Conservation (phyloP, 2,113 vertebrate species). For the Pluvianellus socialis region DNA sequence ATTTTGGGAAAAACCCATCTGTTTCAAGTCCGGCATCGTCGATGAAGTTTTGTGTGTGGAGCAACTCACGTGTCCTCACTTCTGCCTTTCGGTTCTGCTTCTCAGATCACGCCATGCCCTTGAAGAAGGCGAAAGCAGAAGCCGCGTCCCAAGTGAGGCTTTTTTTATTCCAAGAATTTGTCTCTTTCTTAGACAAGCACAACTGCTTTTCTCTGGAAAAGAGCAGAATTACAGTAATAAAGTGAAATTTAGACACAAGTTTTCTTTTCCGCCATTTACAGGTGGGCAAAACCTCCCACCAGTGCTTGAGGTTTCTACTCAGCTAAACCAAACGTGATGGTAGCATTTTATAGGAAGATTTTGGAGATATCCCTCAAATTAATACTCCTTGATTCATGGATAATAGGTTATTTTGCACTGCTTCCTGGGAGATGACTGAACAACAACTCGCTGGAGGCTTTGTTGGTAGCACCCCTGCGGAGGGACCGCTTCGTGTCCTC, state of each 20-base stretch:
- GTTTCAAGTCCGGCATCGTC: not conserved
- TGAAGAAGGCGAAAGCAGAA: not conserved
- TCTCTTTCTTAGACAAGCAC: not conserved
- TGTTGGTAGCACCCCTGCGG: not conserved
- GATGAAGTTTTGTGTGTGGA: not conserved
- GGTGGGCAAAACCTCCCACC: not conserved
- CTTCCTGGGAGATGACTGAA: not conserved
- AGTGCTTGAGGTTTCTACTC: not conserved
- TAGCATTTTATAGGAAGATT: not conserved
- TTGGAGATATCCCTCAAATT: not conserved
- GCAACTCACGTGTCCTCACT: not conserved
- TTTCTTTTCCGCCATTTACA: accelerated
- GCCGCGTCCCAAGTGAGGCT: not conserved
- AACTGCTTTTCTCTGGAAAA: not conserved
- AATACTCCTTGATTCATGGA: not conserved
- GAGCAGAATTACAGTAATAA: not conserved
- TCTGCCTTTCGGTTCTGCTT: slow-evolving; percentile 47
- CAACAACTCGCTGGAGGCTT: accelerated
- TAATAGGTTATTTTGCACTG: not conserved
- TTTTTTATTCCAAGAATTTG: not conserved
- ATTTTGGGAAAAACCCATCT: not conserved
- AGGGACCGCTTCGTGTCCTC: accelerated
- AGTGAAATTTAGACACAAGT: accelerated
- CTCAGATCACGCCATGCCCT: accelerated
- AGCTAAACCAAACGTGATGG: not conserved